Percentiles rank a stretch among this genome's conserved stretches.
Evolutionary conservation across 2,113 vertebrate species (phyloP).

Genomic region (Isurus oxyrinchus): DNA sequence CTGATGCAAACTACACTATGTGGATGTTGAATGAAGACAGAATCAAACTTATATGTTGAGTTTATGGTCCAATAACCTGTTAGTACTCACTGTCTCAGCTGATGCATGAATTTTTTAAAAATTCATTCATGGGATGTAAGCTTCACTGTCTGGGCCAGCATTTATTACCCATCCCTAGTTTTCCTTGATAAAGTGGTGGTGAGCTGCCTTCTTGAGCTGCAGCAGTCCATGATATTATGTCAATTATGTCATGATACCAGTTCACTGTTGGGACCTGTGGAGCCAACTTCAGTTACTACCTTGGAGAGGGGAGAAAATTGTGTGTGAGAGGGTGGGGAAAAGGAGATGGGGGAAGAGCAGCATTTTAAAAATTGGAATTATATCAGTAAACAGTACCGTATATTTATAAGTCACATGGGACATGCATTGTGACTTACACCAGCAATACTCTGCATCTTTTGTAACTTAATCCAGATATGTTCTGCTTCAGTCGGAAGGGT

Average conservation of each 20-base stretch:
- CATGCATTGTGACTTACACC: neutral
- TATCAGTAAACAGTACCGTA: neutral
- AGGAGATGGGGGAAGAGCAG: neutral
- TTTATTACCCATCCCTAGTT: too few species aligned
- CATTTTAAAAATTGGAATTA: neutral
- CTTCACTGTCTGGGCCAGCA: too few species aligned
- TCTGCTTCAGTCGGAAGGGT: slow-evolving; percentile 59
- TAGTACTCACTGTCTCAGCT: neutral
- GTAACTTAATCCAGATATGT: neutral
- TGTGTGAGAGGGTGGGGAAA: neutral
- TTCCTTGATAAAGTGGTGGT: too few species aligned
- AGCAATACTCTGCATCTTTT: neutral
- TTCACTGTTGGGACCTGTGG: neutral
- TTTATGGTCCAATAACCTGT: neutral
- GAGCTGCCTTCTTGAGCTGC: too few species aligned
- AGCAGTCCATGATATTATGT: too few species aligned
- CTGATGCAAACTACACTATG: neutral
- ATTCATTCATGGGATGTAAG: too few species aligned
- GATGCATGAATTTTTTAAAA: neutral
- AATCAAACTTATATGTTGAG: neutral
- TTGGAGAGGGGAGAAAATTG: neutral
- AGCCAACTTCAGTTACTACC: neutral
- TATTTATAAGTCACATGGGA: neutral
- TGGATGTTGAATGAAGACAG: neutral
- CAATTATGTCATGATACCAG: neutral